Evolutionary conservation across 2,888 invertebrate species (phyloP), one percentile per base, ranked within the genome.

Genomic region (Pseudeuparius sepicola): DNA sequence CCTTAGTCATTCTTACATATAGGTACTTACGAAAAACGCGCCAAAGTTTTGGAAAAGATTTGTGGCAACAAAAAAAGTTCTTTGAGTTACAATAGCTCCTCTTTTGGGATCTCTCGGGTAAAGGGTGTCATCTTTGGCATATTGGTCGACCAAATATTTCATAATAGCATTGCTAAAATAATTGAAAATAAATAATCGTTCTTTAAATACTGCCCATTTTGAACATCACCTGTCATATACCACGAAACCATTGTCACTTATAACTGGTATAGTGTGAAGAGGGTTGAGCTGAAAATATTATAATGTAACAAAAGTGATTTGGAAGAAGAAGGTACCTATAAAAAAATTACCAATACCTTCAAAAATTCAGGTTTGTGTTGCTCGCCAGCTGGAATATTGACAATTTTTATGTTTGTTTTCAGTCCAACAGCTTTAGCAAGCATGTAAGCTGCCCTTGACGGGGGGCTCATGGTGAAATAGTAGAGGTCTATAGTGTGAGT

Each of bases 151-250:
- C 42, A 81, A 55, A 53, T 81, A 82, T 4, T 67, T 58, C 62
- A 75, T 64, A 29, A 81, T 79, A 1, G 78, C 76, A 12, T 76
- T 76, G 47, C 80, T 80, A 60, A 14, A 65, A 64, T 29, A 37
- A 20, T 24, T 27, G 18, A 27, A 16, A n/a, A n/a, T n/a, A n/a
- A n/a, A n/a, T n/a, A n/a, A n/a, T n/a, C n/a, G n/a, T n/a, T n/a
- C n/a, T n/a, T n/a, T n/a, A n/a, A n/a, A n/a, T n/a, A n/a, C n/a
- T n/a, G n/a, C n/a, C n/a, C n/a, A n/a, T n/a, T n/a, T n/a, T n/a
- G n/a, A n/a, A n/a, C n/a, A n/a, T n/a, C n/a, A 75, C 76, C 76
- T 78, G 57, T 82, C 82, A 68, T 73, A 78, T 31, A 82, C 54
- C 45, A 68, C 65, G 45, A 80, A 78, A 24, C 79, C 81, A 49